Evolutionary conservation across 2,797 vertebrate species (phyloP), one percentile per base, ranked within the genome.

Genomic region (Coccyzus lansbergi): DNA sequence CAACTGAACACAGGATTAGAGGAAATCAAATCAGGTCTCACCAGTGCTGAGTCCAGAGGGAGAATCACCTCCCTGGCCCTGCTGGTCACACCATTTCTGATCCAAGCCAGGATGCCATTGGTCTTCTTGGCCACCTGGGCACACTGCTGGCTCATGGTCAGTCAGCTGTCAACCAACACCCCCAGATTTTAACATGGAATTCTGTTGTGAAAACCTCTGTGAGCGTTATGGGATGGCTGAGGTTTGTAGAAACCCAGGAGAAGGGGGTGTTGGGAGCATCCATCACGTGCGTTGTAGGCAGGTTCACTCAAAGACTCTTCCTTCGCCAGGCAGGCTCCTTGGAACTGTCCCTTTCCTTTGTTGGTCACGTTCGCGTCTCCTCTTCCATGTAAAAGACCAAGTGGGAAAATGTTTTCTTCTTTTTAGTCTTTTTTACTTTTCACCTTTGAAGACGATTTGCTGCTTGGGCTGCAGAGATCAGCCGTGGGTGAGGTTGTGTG

Each of bases 241-340:
- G 22, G 29, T 9, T 22, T 3, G 49, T 15, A 15, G 7, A 12
- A 40, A 25, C 44, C 46, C 26, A 1, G 34, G n/a, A 78, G 51
- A 3, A 4, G 44, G 1, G 46, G 55, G 10, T 1, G 40, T 22
- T 1, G 9, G 67, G 8, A 25, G 58, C 28, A 2, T 16, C 6
- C 10, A 1, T 10, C 1, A 0, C 2, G 34, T 4, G 38, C 5
- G 6, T 33, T 16, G 62, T 25, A 6, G n/a, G 55, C 48, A 24
- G 31, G 11, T 48, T 51, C 15, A 44, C 51, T 68, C 18, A 60
- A 70, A 70, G 36, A 33, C 44, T 49, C 51, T 34, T 15, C 63
- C 40, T 70, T 46, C 31, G 55, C 46, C 42, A 44, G 42, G 42
- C 42, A 44, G 42, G 42, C 42, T 44, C 42, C 38, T 38, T 38